A percentile compares a stretch with the other conserved stretches of the same genome.
These are phyloP conservation scores for Hozukius guyotensis DNA, from an alignment of 2,797 vertebrate genomes.

Conservation along the genomic window DNA sequence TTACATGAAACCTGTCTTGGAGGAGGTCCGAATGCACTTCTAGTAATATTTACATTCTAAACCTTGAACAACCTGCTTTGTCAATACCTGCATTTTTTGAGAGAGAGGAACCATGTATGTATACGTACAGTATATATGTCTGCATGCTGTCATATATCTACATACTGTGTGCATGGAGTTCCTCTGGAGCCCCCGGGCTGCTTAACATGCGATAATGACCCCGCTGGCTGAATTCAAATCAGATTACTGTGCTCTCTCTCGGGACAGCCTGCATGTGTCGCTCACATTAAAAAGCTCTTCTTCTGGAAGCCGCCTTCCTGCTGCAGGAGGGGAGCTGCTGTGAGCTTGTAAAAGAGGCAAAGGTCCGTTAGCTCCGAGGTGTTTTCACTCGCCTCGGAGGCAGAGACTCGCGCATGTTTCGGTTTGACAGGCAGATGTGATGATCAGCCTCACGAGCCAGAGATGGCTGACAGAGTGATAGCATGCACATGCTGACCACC, in stretches of 20 bases:
- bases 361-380: constrained; percentile 15
- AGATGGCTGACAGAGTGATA: neutral
- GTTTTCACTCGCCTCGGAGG: constrained; percentile 17
- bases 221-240: constrained; percentile 72
- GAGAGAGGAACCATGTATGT: neutral
- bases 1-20: no score
- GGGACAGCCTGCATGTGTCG: constrained; percentile 50
- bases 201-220: constrained; percentile 67
- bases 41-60: neutral
- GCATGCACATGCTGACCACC: neutral
- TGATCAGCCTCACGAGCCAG: constrained; percentile 12
- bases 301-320: constrained; percentile 39
- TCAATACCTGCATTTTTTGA: neutral
- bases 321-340: constrained; percentile 33
- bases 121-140: neutral
- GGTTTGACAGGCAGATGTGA: constrained; percentile 31
- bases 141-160: constrained; percentile 19
- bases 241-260: constrained; percentile 52
- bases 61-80: neutral
- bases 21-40: no score
- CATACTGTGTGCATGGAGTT: constrained; percentile 17
- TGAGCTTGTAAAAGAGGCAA: constrained; percentile 17
- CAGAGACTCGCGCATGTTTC: constrained; percentile 27
- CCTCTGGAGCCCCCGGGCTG: constrained; percentile 35
- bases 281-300: constrained; percentile 57